Evolutionary conservation across 2,888 invertebrate species (phyloP), one percentile per base, ranked within the genome.

Genomic region (Copidosoma aretas): DNA sequence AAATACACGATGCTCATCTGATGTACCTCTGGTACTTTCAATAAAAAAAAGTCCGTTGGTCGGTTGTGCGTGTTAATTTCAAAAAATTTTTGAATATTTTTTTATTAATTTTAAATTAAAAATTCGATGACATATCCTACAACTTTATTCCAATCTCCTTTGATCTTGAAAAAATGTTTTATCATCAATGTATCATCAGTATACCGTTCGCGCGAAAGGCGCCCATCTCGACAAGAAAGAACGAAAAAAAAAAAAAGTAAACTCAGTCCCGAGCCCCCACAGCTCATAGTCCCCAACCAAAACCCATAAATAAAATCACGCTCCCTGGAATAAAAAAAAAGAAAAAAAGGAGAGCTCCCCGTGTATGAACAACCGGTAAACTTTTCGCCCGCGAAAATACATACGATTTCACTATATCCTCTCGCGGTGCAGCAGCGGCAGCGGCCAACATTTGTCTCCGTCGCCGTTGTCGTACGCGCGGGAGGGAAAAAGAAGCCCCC

Each of bases 361-460:
- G 22, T 52, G 21, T 12, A n/a, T 32, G 15, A 19, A 22, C 8
- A 46, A 15, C 8, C 22, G 39, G n/a, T 41, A 12, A 41, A 32
- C n/a, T 8, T 51, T 49, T 21, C 10, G 3, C 21, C 25, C 32
- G 32, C 15, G 41, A 32, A 32, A 58, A 52, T 52, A 58, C 58
- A 14, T 21, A 19, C 22, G 43, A 17, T 46, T 46, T 46, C 43
- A 17, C 43, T 14, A 14, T 4, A 3, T 46, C 43, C 43, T 3
- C 1, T 46, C 32, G 2, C 19, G 2, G 32, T 41, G 21, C 52
- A 39, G n/a, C 1, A 1, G 22, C 46, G 0, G 19, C 56, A n/a
- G 19, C 19, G 43, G 32, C 54, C 1, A 8, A n/a, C 64, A 64
- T 68, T 62, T 49, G 61, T 61, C 65, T 61, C 61, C 64, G 58